A percentile compares a stretch with the other conserved stretches of the same genome.
Evolutionary conservation across 1,140 invertebrate genomes (phyloP).

Genomic region (Geopemphigus sp.): DNA sequence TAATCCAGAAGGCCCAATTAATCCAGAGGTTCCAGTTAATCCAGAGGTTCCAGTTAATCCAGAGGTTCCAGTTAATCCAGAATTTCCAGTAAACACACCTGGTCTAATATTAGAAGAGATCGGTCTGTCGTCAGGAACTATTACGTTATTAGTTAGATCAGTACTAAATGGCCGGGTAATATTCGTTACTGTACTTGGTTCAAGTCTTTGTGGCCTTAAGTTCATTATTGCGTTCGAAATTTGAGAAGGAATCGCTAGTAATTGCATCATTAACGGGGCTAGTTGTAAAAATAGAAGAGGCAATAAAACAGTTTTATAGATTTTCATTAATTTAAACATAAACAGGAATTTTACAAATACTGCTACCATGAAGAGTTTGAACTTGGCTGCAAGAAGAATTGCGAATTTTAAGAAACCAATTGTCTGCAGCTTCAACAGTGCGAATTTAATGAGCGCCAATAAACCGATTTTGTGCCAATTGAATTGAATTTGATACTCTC

Average conservation of each 20-base stretch:
- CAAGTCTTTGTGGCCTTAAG: neutral
- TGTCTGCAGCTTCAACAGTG: conserved; percentile 30
- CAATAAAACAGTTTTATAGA: neutral
- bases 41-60: neutral
- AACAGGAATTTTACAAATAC: neutral
- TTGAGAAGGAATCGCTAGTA: neutral
- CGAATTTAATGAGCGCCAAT: conserved; percentile 43
- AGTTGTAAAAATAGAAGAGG: conserved; percentile 1
- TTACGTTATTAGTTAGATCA: accelerated
- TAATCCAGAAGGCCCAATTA: neutral
- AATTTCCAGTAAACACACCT: neutral
- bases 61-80: neutral
- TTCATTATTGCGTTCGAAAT: neutral
- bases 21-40: neutral
- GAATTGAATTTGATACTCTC: neutral
- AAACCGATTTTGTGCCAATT: conserved; percentile 37
- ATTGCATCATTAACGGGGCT: neutral
- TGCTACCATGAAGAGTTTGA: conserved; percentile 14
- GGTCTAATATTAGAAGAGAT: no score
- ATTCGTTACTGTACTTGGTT: neutral
- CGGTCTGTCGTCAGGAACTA: neutral
- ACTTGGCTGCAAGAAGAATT: conserved; percentile 41
- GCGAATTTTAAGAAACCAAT: conserved; percentile 45
- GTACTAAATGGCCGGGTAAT: neutral
- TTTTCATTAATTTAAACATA: neutral